A percentile compares a stretch with the other conserved stretches of the same genome.
Conservation (phyloP, 2,797 vertebrate genomes). For the Pantherophis alleghaniensis region DNA sequence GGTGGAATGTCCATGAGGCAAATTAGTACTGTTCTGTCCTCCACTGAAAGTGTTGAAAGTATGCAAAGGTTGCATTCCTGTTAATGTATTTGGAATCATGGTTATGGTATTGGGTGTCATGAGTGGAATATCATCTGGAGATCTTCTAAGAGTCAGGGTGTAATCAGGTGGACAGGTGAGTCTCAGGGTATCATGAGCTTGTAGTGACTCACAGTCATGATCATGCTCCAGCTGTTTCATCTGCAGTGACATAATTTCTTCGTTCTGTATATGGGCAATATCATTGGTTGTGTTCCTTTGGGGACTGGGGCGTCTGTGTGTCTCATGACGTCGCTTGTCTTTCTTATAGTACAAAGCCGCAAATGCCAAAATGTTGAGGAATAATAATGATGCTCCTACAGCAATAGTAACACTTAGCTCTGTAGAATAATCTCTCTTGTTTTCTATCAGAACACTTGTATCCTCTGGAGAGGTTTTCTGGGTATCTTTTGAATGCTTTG, state of each 20-base stretch:
- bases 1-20: slow-evolving; percentile 94
- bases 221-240: slow-evolving; percentile 94
- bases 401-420: slow-evolving; percentile 94
- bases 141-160: slow-evolving; percentile 88
- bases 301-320: slow-evolving; percentile 86
- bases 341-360: slow-evolving; percentile 96
- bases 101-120: slow-evolving; percentile 96
- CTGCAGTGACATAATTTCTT: slow-evolving; percentile 91
- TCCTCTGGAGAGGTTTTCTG: slow-evolving; percentile 83
- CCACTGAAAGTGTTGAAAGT: slow-evolving; percentile 93
- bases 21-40: slow-evolving; percentile 92
- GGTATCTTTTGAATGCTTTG: slow-evolving; percentile 87
- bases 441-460: slow-evolving; percentile 88
- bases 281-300: slow-evolving; percentile 85
- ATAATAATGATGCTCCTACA: slow-evolving; percentile 89
- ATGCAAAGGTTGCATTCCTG: slow-evolving; percentile 91
- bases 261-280: slow-evolving; percentile 87
- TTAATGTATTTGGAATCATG: slow-evolving; percentile 93
- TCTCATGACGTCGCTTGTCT: slow-evolving; percentile 90
- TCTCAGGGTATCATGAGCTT: slow-evolving; percentile 85
- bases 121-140: slow-evolving; percentile 90
- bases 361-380: slow-evolving; percentile 94
- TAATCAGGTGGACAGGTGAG: slow-evolving; percentile 93
- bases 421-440: slow-evolving; percentile 90
- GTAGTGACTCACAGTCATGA: slow-evolving; percentile 86